Evolutionary conservation across 35 echinoderm and acorn worm genomes (phyloP), one percentile per base, ranked within the genome.

Genomic region (Chiridota heheva): DNA sequence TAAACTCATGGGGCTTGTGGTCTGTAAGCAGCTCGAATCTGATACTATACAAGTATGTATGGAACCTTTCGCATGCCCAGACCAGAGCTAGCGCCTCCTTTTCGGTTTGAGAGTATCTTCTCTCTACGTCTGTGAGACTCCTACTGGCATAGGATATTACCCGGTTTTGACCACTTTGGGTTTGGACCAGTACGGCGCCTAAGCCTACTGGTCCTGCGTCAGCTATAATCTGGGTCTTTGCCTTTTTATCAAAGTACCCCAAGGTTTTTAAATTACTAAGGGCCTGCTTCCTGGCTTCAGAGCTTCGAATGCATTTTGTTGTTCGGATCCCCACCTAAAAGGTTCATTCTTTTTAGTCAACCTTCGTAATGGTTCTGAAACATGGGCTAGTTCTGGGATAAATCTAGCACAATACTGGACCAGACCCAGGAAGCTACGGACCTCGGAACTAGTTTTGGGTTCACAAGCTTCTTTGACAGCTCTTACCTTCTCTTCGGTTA

Each of bases 331-430:
- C 67, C 76, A 91, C 13, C 56, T 15, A 61, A 80, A 91, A 16
- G 57, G 61, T 60, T 38, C 67, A 36, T 58, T 43, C 32, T 91
- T 81, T 29, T 67, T 70, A 25, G 89, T 91, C 20, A 81, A 33
- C 40, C 68, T 80, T 42, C 81, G 66, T 5, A 90, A 58, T 16
- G 81, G 88, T 34, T 90, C 81, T 40, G 72, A 53, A 40, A 77
- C 35, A 28, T 73, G 80, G n/a, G 89, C 89, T 25, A 86, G 81
- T 44, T 91, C 46, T 42, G 81, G 82, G 34, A 91, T 80, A 70
- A 91, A 86, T 60, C 45, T 78, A 43, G 44, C 45, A 48, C 81
- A 63, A 60, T 48, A 86, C 34, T 80, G 13, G 29, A 91, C 81
- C 28, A 91, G 55, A 4, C 88, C 88, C 37, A 91, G 34, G 47